Evolutionary conservation across 2,797 vertebrate genomes (phyloP), one percentile per base, ranked within the genome.

Genomic region (Pachyuromys duprasi): DNA sequence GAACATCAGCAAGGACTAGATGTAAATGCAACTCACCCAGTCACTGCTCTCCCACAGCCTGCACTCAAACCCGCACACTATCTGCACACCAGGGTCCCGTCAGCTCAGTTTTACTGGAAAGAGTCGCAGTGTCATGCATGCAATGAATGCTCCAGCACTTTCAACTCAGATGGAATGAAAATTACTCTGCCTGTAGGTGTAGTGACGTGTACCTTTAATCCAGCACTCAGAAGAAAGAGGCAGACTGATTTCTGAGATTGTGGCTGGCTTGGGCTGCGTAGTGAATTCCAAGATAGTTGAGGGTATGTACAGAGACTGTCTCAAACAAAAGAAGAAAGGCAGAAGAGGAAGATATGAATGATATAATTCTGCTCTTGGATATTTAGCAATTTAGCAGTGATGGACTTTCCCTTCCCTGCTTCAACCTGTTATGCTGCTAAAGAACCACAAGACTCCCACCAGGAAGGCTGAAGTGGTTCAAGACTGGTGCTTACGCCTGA

Each of bases 401-500:
- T 62, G 57, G 62, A 49, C 49, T 55, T 39, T 42, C 26, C 22
- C 20, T 78, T 36, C 11, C 20, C 33, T 22, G 6, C 31, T 87
- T 49, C 69, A 86, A 86, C 33, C 9, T 36, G 15, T 28, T 63
- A 22, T 33, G 14, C 72, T 63, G 28, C 36, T 91, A 13, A 91
- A 63, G n/a, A 93, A 17, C 8, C 72, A 49, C 28, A 76, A 78
- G 80, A 31, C 45, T 86, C 60, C 69, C 2, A 8, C 3, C 1
- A 88, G 86, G 31, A 93, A 63, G 57, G 22, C 33, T 36, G 28
- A 36, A 39, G 8, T 33, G 33, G 24, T 15, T 22, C 2, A 11
- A 94, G 69, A 26, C 24, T 92, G 8, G 49, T 55, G 75, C 97
- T 98, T 97, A 99, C 99, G 98, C 97, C 26, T 98, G 98, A 86